Conservation (phyloP, 92 coral and sea anemone genomes). For the Hydrozoanthus gracilis region DNA sequence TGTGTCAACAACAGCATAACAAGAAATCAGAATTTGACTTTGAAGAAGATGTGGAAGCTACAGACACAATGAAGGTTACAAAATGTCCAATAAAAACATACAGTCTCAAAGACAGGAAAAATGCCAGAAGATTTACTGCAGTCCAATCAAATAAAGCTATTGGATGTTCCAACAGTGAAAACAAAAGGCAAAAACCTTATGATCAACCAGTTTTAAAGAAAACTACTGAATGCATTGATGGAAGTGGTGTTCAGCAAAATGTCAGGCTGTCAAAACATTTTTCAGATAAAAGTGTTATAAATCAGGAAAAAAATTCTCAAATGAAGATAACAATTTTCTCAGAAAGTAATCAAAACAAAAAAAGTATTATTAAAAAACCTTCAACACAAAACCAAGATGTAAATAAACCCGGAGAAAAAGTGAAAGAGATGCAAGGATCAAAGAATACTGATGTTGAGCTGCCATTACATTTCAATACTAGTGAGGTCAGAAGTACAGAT, state of each 20-base stretch:
- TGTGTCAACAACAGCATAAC: background rate
- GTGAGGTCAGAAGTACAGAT: constrained; percentile 36
- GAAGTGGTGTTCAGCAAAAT: background rate
- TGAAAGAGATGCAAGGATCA: background rate
- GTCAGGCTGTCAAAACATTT: background rate
- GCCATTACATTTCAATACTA: background rate
- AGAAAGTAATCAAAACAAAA: background rate
- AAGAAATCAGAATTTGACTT: constrained; percentile 24
- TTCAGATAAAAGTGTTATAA: background rate
- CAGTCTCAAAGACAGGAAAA: constrained; percentile 16
- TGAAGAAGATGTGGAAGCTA: background rate
- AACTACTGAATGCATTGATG: background rate
- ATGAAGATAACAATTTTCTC: constrained; percentile 14
- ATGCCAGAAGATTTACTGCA: constrained; percentile 16
- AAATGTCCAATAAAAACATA: constrained; percentile 16
- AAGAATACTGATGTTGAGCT: background rate
- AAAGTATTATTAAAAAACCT: background rate
- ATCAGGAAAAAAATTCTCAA: background rate
- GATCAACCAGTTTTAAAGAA: background rate
- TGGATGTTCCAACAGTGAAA: background rate
- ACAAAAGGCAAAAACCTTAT: background rate
- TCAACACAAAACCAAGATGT: background rate
- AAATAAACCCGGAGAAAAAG: background rate
- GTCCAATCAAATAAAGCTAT: background rate
- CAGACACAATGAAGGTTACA: background rate